Percentiles rank a stretch among this genome's conserved stretches.
phyloP scores from a whole-genome alignment of 1,140 invertebrate genomes.

The Drosophila takahashii region DNA sequence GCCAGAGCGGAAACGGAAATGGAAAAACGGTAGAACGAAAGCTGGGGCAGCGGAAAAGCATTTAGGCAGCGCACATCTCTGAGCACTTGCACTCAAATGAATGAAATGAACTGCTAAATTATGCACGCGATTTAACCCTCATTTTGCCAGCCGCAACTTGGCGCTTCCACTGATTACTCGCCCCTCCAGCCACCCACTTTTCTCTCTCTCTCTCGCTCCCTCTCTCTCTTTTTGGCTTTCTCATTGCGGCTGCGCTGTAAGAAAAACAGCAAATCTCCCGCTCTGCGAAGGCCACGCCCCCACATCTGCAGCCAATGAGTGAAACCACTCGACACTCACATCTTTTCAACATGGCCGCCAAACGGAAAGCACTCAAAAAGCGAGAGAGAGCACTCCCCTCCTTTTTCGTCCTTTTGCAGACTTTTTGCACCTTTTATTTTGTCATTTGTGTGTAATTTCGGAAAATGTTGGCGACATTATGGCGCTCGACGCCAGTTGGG shows the following conservation, averaged over 20 bases:
- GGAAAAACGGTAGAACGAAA: neutral
- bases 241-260: conserved; percentile 37
- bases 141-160: conserved; percentile 66
- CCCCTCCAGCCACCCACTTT: neutral
- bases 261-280: conserved; percentile 22
- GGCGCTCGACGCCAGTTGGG: conserved; percentile 49
- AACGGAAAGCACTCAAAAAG: conserved; percentile 32
- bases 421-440: conserved; percentile 82
- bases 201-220: neutral
- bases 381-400: conserved; percentile 32
- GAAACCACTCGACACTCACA: conserved; percentile 32
- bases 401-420: conserved; percentile 55
- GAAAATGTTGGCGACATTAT: conserved; percentile 83
- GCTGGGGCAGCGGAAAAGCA: conserved; percentile 26
- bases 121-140: conserved; percentile 83
- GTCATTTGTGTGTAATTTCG: conserved; percentile 80
- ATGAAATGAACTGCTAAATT: conserved; percentile 84
- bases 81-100: conserved; percentile 81
- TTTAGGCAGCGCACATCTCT: conserved; percentile 59
- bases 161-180: conserved; percentile 11
- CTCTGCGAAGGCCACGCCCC: conserved; percentile 49
- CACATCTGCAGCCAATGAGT: conserved; percentile 53
- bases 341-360: conserved; percentile 79
- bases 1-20: conserved; percentile 22
- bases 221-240: neutral